Conservation (phyloP, 1,140 invertebrate species). For the Littorina saxatilis region DNA sequence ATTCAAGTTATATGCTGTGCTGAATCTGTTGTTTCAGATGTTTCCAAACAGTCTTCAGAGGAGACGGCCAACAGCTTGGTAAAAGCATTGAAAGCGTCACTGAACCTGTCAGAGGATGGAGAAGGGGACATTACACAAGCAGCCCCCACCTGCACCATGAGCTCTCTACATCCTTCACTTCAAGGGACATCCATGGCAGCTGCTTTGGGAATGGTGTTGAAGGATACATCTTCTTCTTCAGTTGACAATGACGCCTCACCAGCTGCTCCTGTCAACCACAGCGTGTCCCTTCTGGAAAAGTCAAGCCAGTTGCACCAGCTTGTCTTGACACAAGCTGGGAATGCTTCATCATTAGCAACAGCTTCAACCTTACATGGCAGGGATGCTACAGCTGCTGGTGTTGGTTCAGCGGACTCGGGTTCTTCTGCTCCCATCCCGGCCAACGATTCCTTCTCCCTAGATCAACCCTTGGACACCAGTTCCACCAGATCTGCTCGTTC, state of each 20-base stretch:
- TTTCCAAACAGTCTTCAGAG: too few species aligned
- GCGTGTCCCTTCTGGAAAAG: slow-evolving; percentile 25
- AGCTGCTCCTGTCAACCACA: too few species aligned
- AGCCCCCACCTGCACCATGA: not conserved
- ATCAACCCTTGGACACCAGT: slow-evolving; percentile 59
- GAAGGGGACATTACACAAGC: not conserved
- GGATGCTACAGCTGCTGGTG: not conserved
- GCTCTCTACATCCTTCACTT: too few species aligned
- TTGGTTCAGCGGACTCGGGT: not conserved
- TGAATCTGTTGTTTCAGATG: too few species aligned
- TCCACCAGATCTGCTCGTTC: slow-evolving; percentile 55
- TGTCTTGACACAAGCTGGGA: slow-evolving; percentile 13
- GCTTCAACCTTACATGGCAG: not conserved
- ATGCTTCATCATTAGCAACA: not conserved
- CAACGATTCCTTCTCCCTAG: slow-evolving; percentile 50
- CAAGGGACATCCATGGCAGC: too few species aligned
- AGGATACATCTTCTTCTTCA: too few species aligned
- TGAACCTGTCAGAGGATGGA: not conserved
- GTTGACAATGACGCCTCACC: too few species aligned
- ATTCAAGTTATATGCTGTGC: too few species aligned
- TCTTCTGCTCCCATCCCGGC: slow-evolving; percentile 10
- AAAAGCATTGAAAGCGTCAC: not conserved
- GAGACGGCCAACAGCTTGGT: not conserved
- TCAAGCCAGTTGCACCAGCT: slow-evolving; percentile 11
- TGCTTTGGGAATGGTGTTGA: too few species aligned